Evolutionary conservation across 2,888 invertebrate species (phyloP).

Genomic region (Pantelozetes paolii): DNA sequence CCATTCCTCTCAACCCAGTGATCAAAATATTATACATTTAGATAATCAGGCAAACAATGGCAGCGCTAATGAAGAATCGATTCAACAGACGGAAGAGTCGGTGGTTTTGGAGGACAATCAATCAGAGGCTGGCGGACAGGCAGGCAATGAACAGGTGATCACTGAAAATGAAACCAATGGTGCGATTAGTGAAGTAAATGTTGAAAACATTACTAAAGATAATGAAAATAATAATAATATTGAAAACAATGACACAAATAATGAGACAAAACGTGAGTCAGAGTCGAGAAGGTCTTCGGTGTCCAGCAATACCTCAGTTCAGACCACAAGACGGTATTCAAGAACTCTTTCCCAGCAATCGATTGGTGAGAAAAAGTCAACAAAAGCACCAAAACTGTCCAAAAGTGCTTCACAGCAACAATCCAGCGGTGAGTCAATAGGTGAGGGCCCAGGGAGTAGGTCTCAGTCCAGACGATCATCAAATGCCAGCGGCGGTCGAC

Average conservation of each 20-base stretch:
- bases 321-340: not conserved
- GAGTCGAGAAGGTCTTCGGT: not conserved
- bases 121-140: not conserved
- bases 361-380: not conserved
- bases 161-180: not conserved
- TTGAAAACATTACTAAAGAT: not conserved
- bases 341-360: not conserved
- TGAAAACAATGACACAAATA: not conserved
- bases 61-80: not conserved
- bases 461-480: not conserved
- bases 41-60: conserved; percentile 9
- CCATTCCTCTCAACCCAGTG: conserved; percentile 5
- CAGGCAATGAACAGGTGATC: not conserved
- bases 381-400: not conserved
- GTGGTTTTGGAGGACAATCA: not conserved
- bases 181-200: not conserved
- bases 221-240: not conserved
- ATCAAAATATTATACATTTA: conserved; percentile 24
- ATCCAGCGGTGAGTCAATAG: not conserved
- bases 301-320: not conserved
- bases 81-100: not conserved
- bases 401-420: not conserved
- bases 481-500: not conserved
- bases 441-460: not conserved
- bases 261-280: not conserved